Evolutionary conservation across 2,888 invertebrate species (phyloP).

Genomic region (Catocala nupta): DNA sequence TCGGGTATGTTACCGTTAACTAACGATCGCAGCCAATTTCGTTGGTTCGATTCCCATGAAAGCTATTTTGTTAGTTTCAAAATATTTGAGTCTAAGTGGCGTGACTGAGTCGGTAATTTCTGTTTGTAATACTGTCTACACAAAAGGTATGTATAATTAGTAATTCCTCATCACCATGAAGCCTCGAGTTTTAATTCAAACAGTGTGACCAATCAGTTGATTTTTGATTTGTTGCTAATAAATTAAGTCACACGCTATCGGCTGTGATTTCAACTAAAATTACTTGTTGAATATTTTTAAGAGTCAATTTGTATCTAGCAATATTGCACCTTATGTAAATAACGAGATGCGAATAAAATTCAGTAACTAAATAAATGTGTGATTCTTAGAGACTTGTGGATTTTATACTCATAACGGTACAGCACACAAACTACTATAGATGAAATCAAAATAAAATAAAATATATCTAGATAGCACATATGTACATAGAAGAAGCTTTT

Average conservation of each 20-base stretch:
- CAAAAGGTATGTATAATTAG: conserved; percentile 46
- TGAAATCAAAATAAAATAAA: no score
- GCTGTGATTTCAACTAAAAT: conserved; percentile 6
- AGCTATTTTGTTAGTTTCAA: conserved; percentile 60
- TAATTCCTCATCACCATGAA: conserved; percentile 50
- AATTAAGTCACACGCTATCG: conserved; percentile 38
- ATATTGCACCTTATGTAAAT: conserved; percentile 2
- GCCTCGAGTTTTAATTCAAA: conserved; percentile 27
- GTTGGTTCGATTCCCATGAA: conserved; percentile 73
- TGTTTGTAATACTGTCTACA: conserved; percentile 68
- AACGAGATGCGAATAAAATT: background rate
- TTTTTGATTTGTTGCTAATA: conserved; percentile 49
- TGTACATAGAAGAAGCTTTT: no score
- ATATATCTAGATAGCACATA: no score
- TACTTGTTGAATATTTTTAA: background rate
- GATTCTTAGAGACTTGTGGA: no score
- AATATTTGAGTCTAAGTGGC: conserved; percentile 68
- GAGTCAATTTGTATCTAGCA: background rate
- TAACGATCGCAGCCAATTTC: conserved; percentile 65
- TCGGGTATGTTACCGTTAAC: conserved; percentile 70
- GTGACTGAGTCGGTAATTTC: conserved; percentile 72
- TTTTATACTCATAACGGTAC: no score
- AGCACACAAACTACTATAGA: no score
- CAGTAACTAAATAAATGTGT: no score
- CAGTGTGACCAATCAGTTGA: conserved; percentile 46